phyloP scores from a whole-genome alignment of 2,797 vertebrate genomes.

The Poecilia wingei region DNA sequence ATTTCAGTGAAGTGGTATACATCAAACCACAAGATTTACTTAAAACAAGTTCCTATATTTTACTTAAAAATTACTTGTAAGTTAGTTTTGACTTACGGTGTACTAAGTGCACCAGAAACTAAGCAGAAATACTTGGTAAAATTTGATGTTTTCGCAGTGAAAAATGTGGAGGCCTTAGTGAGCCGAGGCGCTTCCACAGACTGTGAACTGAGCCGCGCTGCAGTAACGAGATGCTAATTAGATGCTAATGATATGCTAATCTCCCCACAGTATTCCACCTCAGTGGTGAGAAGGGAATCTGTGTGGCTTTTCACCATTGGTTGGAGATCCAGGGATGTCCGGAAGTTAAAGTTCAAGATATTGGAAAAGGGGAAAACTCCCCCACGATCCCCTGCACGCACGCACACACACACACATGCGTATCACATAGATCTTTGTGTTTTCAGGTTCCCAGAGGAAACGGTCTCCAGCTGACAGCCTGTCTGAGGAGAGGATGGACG shows the following conservation, averaged over 20 bases:
- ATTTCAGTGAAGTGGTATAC: too few relatives aligned
- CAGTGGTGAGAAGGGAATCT: slow-evolving; percentile 61
- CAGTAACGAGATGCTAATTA: slow-evolving; percentile 73
- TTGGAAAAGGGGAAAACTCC: slow-evolving; percentile 29
- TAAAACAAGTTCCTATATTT: too few relatives aligned
- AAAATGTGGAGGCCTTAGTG: slow-evolving; percentile 63
- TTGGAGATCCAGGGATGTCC: slow-evolving; percentile 69
- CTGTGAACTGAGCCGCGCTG: slow-evolving; percentile 60
- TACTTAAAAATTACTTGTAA: too few relatives aligned
- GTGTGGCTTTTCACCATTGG: slow-evolving; percentile 71
- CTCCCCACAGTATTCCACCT: slow-evolving; percentile 68
- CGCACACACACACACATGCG: background rate
- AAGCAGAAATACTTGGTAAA: too few relatives aligned
- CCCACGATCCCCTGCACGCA: too few relatives aligned
- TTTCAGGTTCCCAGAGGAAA: slow-evolving; percentile 82
- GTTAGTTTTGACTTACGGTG: too few relatives aligned
- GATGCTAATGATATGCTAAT: slow-evolving; percentile 74
- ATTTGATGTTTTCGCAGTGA: too few relatives aligned
- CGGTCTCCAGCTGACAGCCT: slow-evolving; percentile 81
- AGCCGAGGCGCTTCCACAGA: slow-evolving; percentile 68
- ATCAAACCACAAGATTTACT: too few relatives aligned
- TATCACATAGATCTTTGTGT: slow-evolving; percentile 50
- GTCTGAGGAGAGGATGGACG: slow-evolving; percentile 79
- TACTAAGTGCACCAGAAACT: too few relatives aligned
- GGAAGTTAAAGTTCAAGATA: slow-evolving; percentile 70